Conservation (phyloP, 2,797 vertebrate species). For the Propithecus deckenii region DNA sequence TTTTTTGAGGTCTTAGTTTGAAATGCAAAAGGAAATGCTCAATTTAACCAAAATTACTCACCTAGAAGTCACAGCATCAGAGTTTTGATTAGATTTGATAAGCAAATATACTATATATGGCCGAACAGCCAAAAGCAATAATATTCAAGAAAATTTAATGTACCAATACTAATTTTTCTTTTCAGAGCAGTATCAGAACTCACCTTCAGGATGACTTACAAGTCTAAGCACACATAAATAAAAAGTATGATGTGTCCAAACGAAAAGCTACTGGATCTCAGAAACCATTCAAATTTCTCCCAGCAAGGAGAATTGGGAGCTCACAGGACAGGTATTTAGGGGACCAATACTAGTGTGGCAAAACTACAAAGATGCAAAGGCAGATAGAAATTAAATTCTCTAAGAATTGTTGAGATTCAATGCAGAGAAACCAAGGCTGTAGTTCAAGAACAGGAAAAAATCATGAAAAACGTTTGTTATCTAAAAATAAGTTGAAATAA, state of each 20-base stretch:
- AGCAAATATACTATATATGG: not conserved
- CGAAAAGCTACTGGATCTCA: slow-evolving; percentile 35
- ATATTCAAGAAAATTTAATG: slow-evolving; percentile 29
- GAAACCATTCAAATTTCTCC: not conserved
- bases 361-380: not conserved
- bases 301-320: not conserved
- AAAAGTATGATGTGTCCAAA: not conserved
- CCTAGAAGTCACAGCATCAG: not conserved
- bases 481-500: not conserved
- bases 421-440: not conserved
- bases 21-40: slow-evolving; percentile 30
- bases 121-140: not conserved
- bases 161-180: slow-evolving; percentile 27
- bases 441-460: not conserved
- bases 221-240: not conserved
- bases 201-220: not conserved
- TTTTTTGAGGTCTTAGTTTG: not conserved
- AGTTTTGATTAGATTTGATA: slow-evolving; percentile 23
- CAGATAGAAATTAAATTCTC: not conserved
- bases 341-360: not conserved
- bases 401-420: not conserved
- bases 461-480: not conserved
- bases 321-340: not conserved
- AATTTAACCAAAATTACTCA: slow-evolving; percentile 36
- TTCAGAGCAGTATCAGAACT: not conserved